Evolutionary conservation across 2,797 vertebrate genomes (phyloP).

Genomic region (Monodelphis domestica): DNA sequence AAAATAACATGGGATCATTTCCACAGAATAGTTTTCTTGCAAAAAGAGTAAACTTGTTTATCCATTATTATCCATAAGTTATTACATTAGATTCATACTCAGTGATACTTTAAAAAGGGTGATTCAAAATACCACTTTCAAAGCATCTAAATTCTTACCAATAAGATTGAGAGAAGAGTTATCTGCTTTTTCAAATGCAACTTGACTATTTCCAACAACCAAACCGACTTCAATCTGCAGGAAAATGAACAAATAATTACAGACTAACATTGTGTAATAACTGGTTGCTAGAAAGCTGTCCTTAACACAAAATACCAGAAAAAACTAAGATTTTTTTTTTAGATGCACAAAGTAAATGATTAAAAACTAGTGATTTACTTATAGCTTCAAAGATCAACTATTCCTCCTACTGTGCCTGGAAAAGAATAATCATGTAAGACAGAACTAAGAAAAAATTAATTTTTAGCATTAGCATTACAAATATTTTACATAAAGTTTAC

Average conservation of each 20-base stretch:
- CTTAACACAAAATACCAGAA: constrained; percentile 5
- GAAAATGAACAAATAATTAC: constrained; percentile 58
- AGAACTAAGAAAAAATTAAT: constrained; percentile 24
- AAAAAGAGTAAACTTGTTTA: not conserved
- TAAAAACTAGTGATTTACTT: not conserved
- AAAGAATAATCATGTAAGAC: constrained; percentile 28
- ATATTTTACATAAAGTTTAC: not conserved
- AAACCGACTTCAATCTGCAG: constrained; percentile 92
- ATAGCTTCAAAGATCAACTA: constrained; percentile 27
- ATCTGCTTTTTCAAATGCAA: constrained; percentile 97
- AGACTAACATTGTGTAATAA: not conserved
- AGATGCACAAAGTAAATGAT: constrained; percentile 18
- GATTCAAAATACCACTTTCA: constrained; percentile 5
- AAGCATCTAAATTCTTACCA: constrained; percentile 87
- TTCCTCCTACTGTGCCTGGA: not conserved
- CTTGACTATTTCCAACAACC: constrained; percentile 94
- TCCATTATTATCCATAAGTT: constrained; percentile 32
- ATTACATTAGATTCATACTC: not conserved
- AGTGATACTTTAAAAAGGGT: not conserved
- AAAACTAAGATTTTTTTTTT: constrained; percentile 3
- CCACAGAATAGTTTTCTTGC: not conserved
- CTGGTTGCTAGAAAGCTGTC: constrained; percentile 1
- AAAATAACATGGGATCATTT: not conserved
- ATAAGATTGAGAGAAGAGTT: constrained; percentile 92
- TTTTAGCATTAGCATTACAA: constrained; percentile 4